Evolutionary conservation across 2,113 vertebrate species (phyloP).

Genomic region (Numenius arquata): DNA sequence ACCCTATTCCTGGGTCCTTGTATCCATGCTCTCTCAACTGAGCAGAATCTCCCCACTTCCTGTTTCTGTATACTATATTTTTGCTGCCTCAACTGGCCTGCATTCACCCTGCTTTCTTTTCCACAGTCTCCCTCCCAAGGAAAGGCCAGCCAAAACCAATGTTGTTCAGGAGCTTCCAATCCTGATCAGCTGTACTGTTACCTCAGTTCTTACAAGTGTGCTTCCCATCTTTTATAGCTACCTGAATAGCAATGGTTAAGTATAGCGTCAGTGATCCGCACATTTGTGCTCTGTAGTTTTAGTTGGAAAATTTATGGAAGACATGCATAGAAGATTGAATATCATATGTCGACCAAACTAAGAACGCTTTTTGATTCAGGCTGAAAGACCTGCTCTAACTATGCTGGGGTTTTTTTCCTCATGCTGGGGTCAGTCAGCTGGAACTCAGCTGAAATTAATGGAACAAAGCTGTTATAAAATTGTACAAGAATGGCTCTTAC

Average conservation of each 20-base stretch:
- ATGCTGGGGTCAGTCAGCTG: neutral
- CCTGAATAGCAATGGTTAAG: neutral
- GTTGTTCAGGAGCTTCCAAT: neutral
- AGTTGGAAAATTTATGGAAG: neutral
- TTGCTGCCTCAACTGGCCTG: neutral
- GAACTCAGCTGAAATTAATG: neutral
- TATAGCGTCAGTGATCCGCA: neutral
- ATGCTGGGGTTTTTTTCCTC: neutral
- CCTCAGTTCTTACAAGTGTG: neutral
- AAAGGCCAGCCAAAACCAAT: neutral
- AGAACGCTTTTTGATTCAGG: neutral
- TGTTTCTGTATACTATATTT: neutral
- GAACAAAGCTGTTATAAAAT: neutral
- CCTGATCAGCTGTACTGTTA: neutral
- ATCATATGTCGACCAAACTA: neutral
- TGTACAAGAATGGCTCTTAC: neutral
- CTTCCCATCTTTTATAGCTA: neutral
- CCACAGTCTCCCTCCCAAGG: neutral
- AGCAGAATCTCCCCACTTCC: neutral
- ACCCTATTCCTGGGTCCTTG: neutral
- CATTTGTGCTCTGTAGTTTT: neutral
- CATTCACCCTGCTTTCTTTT: neutral
- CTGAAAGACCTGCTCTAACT: neutral
- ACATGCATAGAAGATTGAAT: neutral
- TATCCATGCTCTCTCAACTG: neutral